Percentiles rank a stretch among this genome's conserved stretches.
Evolutionary conservation across 2,797 vertebrate genomes (phyloP).

Genomic region (Manis javanica): DNA sequence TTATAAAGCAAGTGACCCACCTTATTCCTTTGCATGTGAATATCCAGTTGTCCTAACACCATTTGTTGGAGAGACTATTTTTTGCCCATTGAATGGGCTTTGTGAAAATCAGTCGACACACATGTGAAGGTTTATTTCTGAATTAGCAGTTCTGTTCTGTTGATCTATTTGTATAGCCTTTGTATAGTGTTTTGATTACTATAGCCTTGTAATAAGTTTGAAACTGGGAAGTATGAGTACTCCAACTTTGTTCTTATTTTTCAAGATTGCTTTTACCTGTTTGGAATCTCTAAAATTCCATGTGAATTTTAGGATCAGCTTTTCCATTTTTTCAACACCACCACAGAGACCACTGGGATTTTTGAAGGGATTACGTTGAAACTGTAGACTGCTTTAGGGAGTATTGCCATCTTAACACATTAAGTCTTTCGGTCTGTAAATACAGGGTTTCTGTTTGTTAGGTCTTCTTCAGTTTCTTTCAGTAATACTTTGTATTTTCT

Average conservation of each 20-base stretch:
- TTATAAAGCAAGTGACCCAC: background rate
- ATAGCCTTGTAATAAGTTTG: background rate
- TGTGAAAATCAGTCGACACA: background rate
- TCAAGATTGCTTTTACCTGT: background rate
- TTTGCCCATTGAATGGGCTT: background rate
- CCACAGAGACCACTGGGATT: background rate
- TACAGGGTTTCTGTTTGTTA: background rate
- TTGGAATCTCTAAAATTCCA: background rate
- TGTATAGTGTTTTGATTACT: background rate
- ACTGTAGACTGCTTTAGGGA: background rate
- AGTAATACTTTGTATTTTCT: background rate
- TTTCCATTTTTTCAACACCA: background rate
- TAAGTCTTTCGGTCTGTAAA: background rate
- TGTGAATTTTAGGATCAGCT: background rate
- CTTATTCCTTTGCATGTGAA: background rate
- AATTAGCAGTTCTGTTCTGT: background rate
- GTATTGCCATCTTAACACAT: background rate
- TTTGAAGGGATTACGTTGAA: background rate
- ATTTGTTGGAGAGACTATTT: too few species aligned
- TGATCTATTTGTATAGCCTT: background rate
- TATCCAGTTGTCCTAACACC: too few species aligned
- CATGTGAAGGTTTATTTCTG: background rate
- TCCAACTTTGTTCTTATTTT: background rate
- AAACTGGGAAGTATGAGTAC: background rate
- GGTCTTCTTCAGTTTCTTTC: background rate